phyloP scores from a whole-genome alignment of 2,113 vertebrate genomes.

The Cyprinodon variegatus region DNA sequence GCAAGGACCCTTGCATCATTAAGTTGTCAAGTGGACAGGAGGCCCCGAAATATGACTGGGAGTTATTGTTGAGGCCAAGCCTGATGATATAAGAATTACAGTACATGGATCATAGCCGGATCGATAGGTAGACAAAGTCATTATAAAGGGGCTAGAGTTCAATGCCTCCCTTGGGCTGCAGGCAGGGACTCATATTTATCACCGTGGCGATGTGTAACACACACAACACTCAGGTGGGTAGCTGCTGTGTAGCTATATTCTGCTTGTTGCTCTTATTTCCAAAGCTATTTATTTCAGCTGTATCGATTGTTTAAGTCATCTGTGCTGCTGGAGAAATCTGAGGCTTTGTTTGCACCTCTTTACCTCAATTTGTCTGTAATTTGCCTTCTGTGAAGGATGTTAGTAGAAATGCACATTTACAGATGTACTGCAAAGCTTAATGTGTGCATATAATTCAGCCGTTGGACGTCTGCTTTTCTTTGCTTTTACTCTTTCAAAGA shows the following conservation, averaged over 20 bases:
- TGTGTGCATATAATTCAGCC: slow-evolving; percentile 47
- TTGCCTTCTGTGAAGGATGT: slow-evolving; percentile 41
- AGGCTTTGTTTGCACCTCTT: slow-evolving; percentile 14
- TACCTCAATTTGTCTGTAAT: slow-evolving; percentile 22
- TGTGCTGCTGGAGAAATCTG: slow-evolving; percentile 7
- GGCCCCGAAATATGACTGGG: slow-evolving; percentile 77
- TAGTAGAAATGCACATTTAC: slow-evolving; percentile 44
- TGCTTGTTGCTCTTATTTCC: slow-evolving; percentile 75
- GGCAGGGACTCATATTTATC: slow-evolving; percentile 71
- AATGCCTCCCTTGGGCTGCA: slow-evolving; percentile 72
- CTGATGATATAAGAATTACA: slow-evolving; percentile 83
- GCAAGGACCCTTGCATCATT: slow-evolving; percentile 76
- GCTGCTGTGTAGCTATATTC: slow-evolving; percentile 59
- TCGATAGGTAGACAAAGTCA: slow-evolving; percentile 82
- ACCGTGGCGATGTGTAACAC: slow-evolving; percentile 63
- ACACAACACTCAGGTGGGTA: slow-evolving; percentile 70
- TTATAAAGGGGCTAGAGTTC: slow-evolving; percentile 79
- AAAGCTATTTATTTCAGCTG: slow-evolving; percentile 63
- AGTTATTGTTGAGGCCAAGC: slow-evolving; percentile 73
- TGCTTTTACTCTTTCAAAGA: slow-evolving; percentile 44
- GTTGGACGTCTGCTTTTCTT: slow-evolving; percentile 57
- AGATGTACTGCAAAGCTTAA: slow-evolving; percentile 52
- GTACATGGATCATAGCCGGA: slow-evolving; percentile 81
- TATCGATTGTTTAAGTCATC: slow-evolving; percentile 55
- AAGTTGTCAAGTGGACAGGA: slow-evolving; percentile 78